Conservation (phyloP, 1,140 invertebrate genomes). For the Oryctes rhinoceros region DNA sequence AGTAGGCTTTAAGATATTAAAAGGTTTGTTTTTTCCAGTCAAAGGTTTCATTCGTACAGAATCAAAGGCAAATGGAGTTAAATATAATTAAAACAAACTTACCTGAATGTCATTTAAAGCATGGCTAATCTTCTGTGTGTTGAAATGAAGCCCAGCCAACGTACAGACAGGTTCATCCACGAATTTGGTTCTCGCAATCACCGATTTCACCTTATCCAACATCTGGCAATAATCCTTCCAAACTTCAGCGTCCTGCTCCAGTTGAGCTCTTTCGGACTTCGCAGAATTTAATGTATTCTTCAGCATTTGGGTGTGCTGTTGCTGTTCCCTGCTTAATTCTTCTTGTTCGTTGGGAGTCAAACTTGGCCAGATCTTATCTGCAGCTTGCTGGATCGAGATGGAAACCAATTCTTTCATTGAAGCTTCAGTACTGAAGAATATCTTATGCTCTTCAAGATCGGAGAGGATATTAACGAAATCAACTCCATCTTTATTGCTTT, state of each 20-base stretch:
- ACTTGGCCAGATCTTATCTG: conserved; percentile 88
- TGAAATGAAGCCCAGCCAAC: conserved; percentile 78
- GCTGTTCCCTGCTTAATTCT: conserved; percentile 79
- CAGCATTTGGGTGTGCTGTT: conserved; percentile 78
- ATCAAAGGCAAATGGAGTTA: no score
- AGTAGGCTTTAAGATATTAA: no score
- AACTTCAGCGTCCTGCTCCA: conserved; percentile 80
- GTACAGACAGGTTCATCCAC: conserved; percentile 79
- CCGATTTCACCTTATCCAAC: conserved; percentile 77
- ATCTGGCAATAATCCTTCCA: conserved; percentile 83
- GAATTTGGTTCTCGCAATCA: conserved; percentile 76
- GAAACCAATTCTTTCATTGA: conserved; percentile 81
- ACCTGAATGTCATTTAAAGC: conserved; percentile 82
- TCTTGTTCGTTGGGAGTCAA: conserved; percentile 81
- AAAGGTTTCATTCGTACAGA: not conserved
- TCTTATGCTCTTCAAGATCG: conserved; percentile 87
- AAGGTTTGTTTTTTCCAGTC: no score
- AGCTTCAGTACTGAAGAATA: conserved; percentile 81
- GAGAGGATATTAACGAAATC: conserved; percentile 86
- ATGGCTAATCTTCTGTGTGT: conserved; percentile 81
- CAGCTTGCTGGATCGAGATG: conserved; percentile 81
- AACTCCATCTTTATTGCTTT: conserved; percentile 81
- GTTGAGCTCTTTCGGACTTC: conserved; percentile 75
- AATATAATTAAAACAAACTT: conserved; percentile 54
- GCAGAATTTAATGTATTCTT: conserved; percentile 85